These are phyloP conservation scores for Leptinotarsa juncta DNA, from an alignment of 2,888 invertebrate species.

Conservation along the genomic window DNA sequence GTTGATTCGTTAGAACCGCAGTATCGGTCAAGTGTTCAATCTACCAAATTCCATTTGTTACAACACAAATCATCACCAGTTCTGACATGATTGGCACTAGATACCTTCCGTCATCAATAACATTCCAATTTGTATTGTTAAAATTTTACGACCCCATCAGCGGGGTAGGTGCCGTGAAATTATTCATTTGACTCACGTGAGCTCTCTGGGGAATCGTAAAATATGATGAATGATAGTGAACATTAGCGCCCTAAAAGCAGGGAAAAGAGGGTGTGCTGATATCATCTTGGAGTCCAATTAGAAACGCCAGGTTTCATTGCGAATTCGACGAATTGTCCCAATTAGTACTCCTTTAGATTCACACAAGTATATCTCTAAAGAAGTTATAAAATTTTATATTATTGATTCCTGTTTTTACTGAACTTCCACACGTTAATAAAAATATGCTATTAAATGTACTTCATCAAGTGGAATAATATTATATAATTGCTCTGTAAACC, in stretches of 20 bases:
- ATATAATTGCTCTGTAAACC: no score
- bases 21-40: no score
- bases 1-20: no score
- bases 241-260: slow-evolving; percentile 29
- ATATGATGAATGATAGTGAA: slow-evolving; percentile 28
- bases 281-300: slow-evolving; percentile 10
- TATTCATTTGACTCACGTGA: slow-evolving; percentile 34
- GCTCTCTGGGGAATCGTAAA: slow-evolving; percentile 27
- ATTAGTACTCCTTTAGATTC: neutral
- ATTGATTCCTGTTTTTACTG: no score
- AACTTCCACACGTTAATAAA: no score
- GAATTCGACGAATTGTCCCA: neutral
- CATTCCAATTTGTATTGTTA: slow-evolving; percentile 28
- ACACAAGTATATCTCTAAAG: no score
- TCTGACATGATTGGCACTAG: neutral
- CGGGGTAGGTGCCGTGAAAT: slow-evolving; percentile 25
- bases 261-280: neutral
- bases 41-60: no score
- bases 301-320: neutral
- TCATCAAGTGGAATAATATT: no score
- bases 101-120: slow-evolving; percentile 19
- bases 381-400: no score
- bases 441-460: no score
- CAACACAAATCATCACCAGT: no score
- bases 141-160: slow-evolving; percentile 30